Evolutionary conservation across 2,797 vertebrate genomes (phyloP), one percentile per base, ranked within the genome.

Genomic region (Cephalopachus bancanus): DNA sequence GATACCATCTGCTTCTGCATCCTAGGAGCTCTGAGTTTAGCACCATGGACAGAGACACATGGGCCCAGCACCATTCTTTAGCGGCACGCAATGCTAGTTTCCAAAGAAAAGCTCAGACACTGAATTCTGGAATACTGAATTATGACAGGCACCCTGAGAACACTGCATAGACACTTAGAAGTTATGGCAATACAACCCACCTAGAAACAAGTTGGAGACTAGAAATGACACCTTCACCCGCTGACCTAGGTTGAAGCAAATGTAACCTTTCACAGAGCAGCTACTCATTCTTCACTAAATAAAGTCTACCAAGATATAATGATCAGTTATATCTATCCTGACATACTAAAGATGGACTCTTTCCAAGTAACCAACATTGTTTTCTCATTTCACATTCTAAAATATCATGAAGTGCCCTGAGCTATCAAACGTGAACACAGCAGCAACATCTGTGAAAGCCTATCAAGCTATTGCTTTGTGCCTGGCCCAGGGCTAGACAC

Each of bases 41-140:
- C 5, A 94, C 93, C 81, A 72, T 14, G 93, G 93, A 97, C 88
- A 97, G 95, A 64, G 55, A 22, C 15, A 1, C 3, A 3, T 1
- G 0, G 19, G 3, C 5, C 0, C 0, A 24, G 26, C 0, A 19
- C n/a, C 30, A 16, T 79, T 83, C n/a, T 74, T 64, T 7, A 55
- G 76, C 2, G 20, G 22, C 7, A 12, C 6, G 1, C 57, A 7
- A 26, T 14, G 51, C 26, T 60, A 28, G 4, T 90, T 83, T 84
- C 30, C 84, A 65, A 83, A 88, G 24, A 12, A 78, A 83, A 91
- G 44, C 55, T 89, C 53, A 7, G 22, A 83, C 60, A 26, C 8
- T 74, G 76, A 75, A 71, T 81, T 80, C 85, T 79, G 49, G 20
- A 79, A 83, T 17, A 37, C 0, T 78, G n/a, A 88, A 28, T 51